Percentiles rank a stretch among this genome's conserved stretches.
phyloP scores from a whole-genome alignment of 2,888 invertebrate genomes.

The Ptychoptera contaminata region DNA sequence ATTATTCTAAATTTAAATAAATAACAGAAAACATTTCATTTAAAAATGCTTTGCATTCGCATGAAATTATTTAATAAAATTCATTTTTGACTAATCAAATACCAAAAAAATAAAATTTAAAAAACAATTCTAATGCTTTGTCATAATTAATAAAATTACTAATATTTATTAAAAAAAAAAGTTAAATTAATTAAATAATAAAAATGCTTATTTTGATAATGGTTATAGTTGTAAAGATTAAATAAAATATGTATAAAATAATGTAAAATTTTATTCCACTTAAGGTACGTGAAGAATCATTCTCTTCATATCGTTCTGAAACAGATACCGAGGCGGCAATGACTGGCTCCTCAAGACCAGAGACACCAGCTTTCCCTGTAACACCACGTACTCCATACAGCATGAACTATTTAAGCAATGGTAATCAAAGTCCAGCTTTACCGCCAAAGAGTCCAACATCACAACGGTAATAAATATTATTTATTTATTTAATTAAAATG shows the following conservation, averaged over 20 bases:
- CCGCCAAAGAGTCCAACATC: conserved; percentile 70
- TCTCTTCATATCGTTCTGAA: conserved; percentile 49
- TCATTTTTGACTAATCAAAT: no score
- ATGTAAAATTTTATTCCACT: background rate
- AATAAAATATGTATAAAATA: background rate
- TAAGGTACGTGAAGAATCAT: conserved; percentile 46
- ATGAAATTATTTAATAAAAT: no score
- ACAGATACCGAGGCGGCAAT: conserved; percentile 39
- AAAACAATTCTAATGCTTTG: no score
- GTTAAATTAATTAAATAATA: no score
- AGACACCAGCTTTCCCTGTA: conserved; percentile 88
- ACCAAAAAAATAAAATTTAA: no score
- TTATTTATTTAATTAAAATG: background rate
- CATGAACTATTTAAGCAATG: conserved; percentile 32
- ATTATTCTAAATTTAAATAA: no score
- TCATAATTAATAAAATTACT: no score
- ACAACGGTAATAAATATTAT: conserved; percentile 37
- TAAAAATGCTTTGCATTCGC: no score
- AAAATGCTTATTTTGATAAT: background rate
- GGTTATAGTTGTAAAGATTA: background rate
- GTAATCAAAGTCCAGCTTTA: conserved; percentile 52
- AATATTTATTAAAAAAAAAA: no score
- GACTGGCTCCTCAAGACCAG: conserved; percentile 48
- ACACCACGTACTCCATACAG: conserved; percentile 76
- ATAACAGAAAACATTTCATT: no score